A percentile compares a stretch with the other conserved stretches of the same genome.
phyloP scores from a whole-genome alignment of 1,140 invertebrate species.

The Triops longicaudatus region DNA sequence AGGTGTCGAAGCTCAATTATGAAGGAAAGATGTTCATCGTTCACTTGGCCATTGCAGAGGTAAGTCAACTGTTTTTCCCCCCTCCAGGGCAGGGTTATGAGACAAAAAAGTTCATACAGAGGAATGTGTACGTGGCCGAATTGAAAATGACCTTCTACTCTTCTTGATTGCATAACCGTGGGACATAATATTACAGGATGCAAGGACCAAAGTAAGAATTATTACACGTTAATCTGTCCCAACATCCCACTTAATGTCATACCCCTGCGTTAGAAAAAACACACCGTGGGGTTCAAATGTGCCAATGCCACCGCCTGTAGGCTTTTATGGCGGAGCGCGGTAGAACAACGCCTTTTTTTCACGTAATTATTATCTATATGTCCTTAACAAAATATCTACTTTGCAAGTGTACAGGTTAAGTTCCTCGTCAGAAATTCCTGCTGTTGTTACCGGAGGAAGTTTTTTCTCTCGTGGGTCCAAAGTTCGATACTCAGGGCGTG shows the following conservation, averaged over 20 bases:
- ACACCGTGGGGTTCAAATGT: constrained; percentile 92
- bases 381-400: constrained; percentile 20
- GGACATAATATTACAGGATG: constrained; percentile 41
- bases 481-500: constrained; percentile 81
- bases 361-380: constrained; percentile 57
- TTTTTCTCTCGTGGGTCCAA: constrained; percentile 90
- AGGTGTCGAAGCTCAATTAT: constrained; percentile 91
- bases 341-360: constrained; percentile 95
- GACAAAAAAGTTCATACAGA: constrained; percentile 17
- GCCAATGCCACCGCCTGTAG: constrained; percentile 78
- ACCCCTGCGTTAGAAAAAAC: constrained; percentile 66
- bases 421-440: constrained; percentile 73
- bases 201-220: constrained; percentile 51
- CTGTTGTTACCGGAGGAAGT: constrained; percentile 81
- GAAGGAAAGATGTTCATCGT: constrained; percentile 98
- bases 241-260: not conserved
- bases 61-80: constrained; percentile 36
- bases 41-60: constrained; percentile 67
- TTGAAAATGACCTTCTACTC: constrained; percentile 21
- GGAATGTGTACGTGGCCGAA: not conserved
- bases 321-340: constrained; percentile 90
- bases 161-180: constrained; percentile 1
- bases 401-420: constrained; percentile 54
- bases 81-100: not conserved
- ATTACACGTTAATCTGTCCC: not conserved